Evolutionary conservation across 2,113 vertebrate genomes (phyloP).

Genomic region (Anthoscopus minutus): DNA sequence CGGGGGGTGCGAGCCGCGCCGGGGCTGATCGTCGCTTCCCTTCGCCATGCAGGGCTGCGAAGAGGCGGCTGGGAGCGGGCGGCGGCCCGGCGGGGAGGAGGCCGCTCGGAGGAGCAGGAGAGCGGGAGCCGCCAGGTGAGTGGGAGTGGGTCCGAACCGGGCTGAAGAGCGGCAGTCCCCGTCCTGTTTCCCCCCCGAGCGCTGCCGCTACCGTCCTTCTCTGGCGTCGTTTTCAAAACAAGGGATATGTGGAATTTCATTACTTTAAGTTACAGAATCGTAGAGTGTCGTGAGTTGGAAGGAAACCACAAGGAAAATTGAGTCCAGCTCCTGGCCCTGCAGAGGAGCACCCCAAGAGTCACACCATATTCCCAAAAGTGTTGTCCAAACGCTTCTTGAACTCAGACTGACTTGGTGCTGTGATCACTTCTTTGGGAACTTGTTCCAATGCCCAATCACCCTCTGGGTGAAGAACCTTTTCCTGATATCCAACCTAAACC

Average conservation of each 20-base stretch:
- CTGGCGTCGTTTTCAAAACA: rapidly evolving
- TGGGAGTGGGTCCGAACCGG: neutral
- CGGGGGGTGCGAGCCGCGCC: constrained; percentile 35
- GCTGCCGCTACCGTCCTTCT: rapidly evolving
- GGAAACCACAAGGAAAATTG: neutral
- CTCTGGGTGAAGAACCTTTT: neutral
- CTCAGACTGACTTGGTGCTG: neutral
- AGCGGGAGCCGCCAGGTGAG: neutral
- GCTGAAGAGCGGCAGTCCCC: rapidly evolving
- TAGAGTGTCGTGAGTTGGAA: neutral
- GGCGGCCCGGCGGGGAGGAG: neutral
- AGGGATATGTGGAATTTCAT: rapidly evolving
- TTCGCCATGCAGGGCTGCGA: constrained; percentile 60
- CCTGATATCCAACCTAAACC: no score
- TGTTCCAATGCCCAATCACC: neutral
- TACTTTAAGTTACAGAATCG: rapidly evolving
- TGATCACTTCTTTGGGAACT: neutral
- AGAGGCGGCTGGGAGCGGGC: constrained; percentile 49
- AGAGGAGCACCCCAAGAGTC: no score
- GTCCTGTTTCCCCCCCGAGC: no score
- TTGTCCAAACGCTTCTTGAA: neutral
- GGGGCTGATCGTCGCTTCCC: neutral
- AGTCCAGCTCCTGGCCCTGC: neutral
- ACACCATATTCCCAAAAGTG: neutral
- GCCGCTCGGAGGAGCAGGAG: neutral